phyloP scores from a whole-genome alignment of 1,140 invertebrate genomes.

The Pseudomyrmex sp. region DNA sequence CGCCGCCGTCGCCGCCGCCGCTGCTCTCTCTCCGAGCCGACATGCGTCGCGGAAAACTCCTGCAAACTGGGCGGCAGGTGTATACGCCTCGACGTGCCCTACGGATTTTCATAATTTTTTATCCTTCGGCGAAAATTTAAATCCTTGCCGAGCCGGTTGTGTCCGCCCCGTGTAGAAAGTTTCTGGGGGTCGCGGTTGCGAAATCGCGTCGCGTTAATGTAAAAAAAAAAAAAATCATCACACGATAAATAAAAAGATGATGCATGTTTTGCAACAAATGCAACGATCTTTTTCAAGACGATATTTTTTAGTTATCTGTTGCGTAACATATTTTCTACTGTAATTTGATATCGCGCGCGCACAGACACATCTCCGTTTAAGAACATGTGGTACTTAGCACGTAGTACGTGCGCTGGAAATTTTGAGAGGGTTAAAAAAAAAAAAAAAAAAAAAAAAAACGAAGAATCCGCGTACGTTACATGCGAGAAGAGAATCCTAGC shows the following conservation, averaged over 20 bases:
- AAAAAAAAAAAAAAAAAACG: neutral
- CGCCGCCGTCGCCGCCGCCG: slow-evolving; percentile 28
- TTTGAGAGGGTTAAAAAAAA: too few species aligned
- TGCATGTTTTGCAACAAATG: too few species aligned
- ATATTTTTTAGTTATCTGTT: too few species aligned
- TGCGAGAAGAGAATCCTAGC: slow-evolving; percentile 32
- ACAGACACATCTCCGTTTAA: too few species aligned
- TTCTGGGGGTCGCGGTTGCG: neutral
- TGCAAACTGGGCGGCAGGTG: slow-evolving; percentile 65
- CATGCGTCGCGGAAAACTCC: slow-evolving; percentile 65
- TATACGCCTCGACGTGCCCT: slow-evolving; percentile 47
- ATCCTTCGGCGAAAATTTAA: slow-evolving; percentile 74
- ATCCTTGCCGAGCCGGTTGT: slow-evolving; percentile 5
- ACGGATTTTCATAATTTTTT: slow-evolving; percentile 76
- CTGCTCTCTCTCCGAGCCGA: slow-evolving; percentile 35
- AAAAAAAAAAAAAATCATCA: too few species aligned
- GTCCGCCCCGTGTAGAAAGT: neutral
- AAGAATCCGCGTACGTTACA: slow-evolving; percentile 26
- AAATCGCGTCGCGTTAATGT: neutral
- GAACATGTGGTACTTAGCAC: too few species aligned
- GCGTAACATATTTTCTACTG: too few species aligned
- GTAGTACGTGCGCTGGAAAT: too few species aligned
- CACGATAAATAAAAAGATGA: too few species aligned
- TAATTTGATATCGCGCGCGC: too few species aligned
- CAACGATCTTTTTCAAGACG: too few species aligned